Evolutionary conservation across 2,113 vertebrate genomes (phyloP).

Genomic region (Pipa parva): DNA sequence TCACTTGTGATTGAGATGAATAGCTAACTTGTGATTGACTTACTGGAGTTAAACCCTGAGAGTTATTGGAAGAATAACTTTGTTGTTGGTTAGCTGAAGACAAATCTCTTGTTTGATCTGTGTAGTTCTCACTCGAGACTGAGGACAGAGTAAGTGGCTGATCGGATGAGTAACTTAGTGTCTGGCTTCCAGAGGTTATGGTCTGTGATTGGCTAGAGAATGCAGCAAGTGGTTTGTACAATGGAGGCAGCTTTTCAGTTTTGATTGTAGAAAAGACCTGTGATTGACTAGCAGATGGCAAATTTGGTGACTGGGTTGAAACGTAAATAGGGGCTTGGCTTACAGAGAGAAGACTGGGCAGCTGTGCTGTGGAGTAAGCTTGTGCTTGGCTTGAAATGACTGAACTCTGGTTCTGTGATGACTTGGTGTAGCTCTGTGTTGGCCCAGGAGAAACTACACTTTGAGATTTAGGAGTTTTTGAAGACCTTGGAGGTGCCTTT

Average conservation of each 20-base stretch:
- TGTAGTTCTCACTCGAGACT: conserved; percentile 75
- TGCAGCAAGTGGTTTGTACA: conserved; percentile 82
- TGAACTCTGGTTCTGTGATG: conserved; percentile 83
- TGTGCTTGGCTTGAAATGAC: conserved; percentile 87
- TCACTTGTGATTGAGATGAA: conserved; percentile 84
- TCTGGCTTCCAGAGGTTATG: conserved; percentile 76
- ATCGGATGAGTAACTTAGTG: conserved; percentile 76
- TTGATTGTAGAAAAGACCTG: conserved; percentile 77
- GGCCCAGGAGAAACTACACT: conserved; percentile 70
- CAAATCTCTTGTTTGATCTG: conserved; percentile 76
- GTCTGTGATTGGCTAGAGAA: conserved; percentile 80
- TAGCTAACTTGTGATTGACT: conserved; percentile 76
- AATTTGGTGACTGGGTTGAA: conserved; percentile 70
- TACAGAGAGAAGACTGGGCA: conserved; percentile 81
- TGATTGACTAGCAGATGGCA: conserved; percentile 76
- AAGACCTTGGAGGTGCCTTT: conserved; percentile 69
- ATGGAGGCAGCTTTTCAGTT: conserved; percentile 79
- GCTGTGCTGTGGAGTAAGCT: conserved; percentile 81
- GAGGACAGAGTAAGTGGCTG: conserved; percentile 72
- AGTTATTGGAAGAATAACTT: conserved; percentile 81
- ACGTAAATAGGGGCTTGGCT: conserved; percentile 84
- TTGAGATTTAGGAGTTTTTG: conserved; percentile 74
- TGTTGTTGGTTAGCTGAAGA: conserved; percentile 82
- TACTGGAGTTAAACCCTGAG: conserved; percentile 85
- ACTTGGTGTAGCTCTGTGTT: conserved; percentile 82